phyloP scores from a whole-genome alignment of 2,113 vertebrate genomes.

The Pelecanus crispus region DNA sequence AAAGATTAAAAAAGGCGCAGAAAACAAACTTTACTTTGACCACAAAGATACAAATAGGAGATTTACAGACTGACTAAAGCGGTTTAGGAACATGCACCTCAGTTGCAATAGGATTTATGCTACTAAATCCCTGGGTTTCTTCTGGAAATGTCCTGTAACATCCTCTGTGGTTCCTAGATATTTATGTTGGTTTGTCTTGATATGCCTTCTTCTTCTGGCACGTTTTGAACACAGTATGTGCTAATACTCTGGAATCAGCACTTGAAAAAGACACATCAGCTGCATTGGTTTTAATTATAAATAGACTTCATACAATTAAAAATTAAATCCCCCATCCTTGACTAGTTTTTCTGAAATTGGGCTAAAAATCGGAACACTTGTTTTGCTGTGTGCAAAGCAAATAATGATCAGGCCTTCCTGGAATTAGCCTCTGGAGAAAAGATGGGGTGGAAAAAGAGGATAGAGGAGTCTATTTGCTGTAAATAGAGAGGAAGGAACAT shows the following conservation, averaged over 20 bases:
- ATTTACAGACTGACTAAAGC: not conserved
- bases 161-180: not conserved
- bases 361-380: not conserved
- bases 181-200: not conserved
- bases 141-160: not conserved
- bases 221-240: not conserved
- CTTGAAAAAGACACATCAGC: not conserved
- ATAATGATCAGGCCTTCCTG: not conserved
- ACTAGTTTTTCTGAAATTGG: not conserved
- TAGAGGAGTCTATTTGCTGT: not conserved
- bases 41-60: not conserved
- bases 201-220: not conserved
- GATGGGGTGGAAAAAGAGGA: not conserved
- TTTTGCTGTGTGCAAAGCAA: not conserved
- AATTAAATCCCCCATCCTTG: not conserved
- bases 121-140: not conserved
- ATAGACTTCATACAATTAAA: not conserved
- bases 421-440: not conserved
- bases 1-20: not conserved
- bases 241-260: not conserved
- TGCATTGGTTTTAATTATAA: not conserved
- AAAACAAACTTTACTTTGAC: conserved; percentile 48
- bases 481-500: not conserved
- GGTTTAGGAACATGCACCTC: not conserved
- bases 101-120: not conserved